phyloP scores from a whole-genome alignment of 1,140 invertebrate species.

The Maconellicoccus hirsutus region DNA sequence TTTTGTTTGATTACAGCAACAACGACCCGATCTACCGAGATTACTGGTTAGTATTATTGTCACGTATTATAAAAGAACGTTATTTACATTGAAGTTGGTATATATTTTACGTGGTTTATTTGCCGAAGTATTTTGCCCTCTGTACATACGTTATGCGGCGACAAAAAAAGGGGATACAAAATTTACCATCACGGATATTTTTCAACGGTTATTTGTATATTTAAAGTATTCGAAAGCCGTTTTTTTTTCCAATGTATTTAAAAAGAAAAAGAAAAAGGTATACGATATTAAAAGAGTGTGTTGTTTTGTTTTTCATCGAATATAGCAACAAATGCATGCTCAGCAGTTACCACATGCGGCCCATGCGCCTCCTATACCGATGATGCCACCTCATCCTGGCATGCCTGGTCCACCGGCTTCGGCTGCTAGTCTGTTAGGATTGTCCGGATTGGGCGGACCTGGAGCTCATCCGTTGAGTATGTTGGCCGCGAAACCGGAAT shows the following conservation, averaged over 20 bases:
- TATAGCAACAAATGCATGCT: slow-evolving; percentile 70
- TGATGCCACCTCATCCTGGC: slow-evolving; percentile 56
- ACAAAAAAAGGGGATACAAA: too few relatives aligned
- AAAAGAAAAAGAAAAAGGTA: not conserved
- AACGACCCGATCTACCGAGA: slow-evolving; percentile 60
- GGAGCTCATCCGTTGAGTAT: slow-evolving; percentile 55
- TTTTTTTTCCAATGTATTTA: not conserved
- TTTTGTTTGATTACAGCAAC: slow-evolving; percentile 50
- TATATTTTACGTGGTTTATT: too few relatives aligned
- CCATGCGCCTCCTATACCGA: slow-evolving; percentile 55
- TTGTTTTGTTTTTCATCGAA: slow-evolving; percentile 25
- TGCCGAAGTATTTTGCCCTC: too few relatives aligned
- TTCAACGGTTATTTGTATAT: too few relatives aligned
- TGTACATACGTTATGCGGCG: too few relatives aligned
- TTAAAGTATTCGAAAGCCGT: slow-evolving; percentile 4
- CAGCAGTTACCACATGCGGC: slow-evolving; percentile 68
- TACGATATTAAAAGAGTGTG: not conserved
- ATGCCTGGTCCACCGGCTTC: slow-evolving; percentile 45
- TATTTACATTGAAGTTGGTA: not conserved
- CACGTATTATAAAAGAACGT: slow-evolving; percentile 11
- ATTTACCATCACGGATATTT: too few relatives aligned
- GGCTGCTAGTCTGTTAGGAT: slow-evolving; percentile 43
- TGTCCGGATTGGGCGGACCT: slow-evolving; percentile 40
- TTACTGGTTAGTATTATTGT: slow-evolving; percentile 38
- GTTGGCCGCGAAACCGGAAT: slow-evolving; percentile 55